A percentile compares a stretch with the other conserved stretches of the same genome.
Conservation (phyloP, 2,113 vertebrate genomes). For the Aptenodytes forsteri region DNA sequence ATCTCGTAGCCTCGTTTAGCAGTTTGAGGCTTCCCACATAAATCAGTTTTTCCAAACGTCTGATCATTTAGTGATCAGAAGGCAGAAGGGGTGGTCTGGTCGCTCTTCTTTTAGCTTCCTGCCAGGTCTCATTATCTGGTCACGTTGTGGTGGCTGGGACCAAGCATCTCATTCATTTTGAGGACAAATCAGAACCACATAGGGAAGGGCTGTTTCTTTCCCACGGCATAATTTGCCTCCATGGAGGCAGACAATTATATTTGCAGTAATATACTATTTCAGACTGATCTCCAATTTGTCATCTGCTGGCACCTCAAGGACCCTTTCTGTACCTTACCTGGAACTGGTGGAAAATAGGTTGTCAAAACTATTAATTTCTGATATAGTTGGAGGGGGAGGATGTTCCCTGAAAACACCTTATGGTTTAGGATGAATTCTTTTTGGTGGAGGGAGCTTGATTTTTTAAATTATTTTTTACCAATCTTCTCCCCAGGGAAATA, state of each 20-base stretch:
- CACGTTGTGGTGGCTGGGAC: background rate
- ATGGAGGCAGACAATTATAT: background rate
- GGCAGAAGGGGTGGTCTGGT: background rate
- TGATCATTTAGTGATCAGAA: slow-evolving; percentile 38
- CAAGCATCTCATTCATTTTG: background rate
- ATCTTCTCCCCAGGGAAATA: background rate
- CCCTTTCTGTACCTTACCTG: background rate
- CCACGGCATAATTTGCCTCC: background rate
- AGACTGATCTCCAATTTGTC: background rate
- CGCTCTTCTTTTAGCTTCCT: background rate
- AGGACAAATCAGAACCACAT: background rate
- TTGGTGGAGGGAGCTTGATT: background rate
- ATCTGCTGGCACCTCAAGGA: background rate
- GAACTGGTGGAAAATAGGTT: background rate
- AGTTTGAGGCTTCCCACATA: slow-evolving; percentile 36
- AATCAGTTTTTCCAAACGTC: slow-evolving; percentile 23
- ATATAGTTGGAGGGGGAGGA: background rate
- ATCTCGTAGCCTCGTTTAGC: background rate
- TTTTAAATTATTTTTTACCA: background rate
- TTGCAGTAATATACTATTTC: background rate
- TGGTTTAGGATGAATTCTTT: background rate
- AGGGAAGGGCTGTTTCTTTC: background rate
- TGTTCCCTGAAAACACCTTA: background rate
- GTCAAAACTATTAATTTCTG: background rate
- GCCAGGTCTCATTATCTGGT: background rate